phyloP scores from a whole-genome alignment of 2,888 invertebrate genomes.

The Hedya salicella region DNA sequence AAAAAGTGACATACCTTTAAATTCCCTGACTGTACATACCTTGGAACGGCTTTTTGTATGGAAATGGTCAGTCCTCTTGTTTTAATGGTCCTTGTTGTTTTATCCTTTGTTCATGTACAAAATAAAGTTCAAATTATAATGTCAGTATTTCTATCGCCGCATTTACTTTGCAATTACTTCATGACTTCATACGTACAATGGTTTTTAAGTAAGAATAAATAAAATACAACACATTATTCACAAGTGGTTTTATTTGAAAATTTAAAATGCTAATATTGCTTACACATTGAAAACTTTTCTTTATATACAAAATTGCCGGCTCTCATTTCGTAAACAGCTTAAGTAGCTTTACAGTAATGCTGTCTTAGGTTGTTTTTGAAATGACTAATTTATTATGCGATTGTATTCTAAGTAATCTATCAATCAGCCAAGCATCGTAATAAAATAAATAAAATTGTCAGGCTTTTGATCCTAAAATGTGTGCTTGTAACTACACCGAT shows the following conservation, averaged over 20 bases:
- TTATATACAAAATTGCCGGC: conserved; percentile 57
- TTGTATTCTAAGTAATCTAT: neutral
- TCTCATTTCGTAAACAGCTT: conserved; percentile 12
- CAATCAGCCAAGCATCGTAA: conserved; percentile 4
- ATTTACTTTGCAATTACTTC: conserved; percentile 19
- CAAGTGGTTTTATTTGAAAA: conserved; percentile 75
- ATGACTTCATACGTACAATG: neutral
- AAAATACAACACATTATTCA: conserved; percentile 63
- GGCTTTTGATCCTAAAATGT: too few species aligned
- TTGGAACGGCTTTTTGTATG: too few species aligned
- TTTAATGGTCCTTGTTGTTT: too few species aligned
- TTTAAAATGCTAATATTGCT: conserved; percentile 77
- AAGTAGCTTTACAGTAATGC: neutral
- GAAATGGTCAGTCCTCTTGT: too few species aligned
- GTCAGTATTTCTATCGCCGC: conserved; percentile 25
- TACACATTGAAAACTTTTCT: conserved; percentile 66
- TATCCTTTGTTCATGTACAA: too few species aligned
- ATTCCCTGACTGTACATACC: too few species aligned
- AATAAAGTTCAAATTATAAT: neutral
- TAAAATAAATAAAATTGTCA: neutral
- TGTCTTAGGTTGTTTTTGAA: neutral
- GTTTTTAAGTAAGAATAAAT: conserved; percentile 45
- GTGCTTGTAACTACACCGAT: too few species aligned
- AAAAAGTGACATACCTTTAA: too few species aligned
- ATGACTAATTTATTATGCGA: conserved; percentile 3